Evolutionary conservation across 2,888 invertebrate genomes (phyloP), one percentile per base, ranked within the genome.

Genomic region (Ornithoptera alexandrae): DNA sequence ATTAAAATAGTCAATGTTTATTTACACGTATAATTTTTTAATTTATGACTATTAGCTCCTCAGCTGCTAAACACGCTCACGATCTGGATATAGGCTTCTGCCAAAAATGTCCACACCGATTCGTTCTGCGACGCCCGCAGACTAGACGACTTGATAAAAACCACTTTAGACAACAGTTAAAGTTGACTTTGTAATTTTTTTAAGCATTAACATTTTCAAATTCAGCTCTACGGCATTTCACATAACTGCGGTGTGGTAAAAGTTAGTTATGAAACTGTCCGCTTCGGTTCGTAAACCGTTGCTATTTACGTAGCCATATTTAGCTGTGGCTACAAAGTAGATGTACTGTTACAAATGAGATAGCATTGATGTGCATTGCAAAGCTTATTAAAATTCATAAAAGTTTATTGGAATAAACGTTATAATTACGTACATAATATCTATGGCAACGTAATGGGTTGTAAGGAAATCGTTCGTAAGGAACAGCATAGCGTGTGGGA

Each of bases 331-430:
- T 39, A 67, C 70, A 67, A 60, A 39, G 67, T 70, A 42, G 42
- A 39, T 30, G 56, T 70, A 67, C 70, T 67, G 70, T 70, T 70
- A 67, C 63, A 20, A 7, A 58, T 56, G 17, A 24, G 30, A 50
- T 53, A 65, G 62, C 30, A 63, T 57, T 22, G 62, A 69, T 39
- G 61, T 20, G 30, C 66, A 62, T 53, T 67, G 70, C 66, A 39
- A 24, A 39, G 60, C 53, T 62, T 58, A 67, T 67, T 70, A 67
- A 70, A 70, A 70, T 70, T 70, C 70, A 67, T 70, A 70, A 67
- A 67, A 56, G 22, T 60, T 67, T 70, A 70, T 70, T 60, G 60
- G 39, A 70, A 70, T 64, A 59, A 70, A 66, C 66, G 50, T 67
- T 50, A 63, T 67, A 62, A 70, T 66, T 70, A 60, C 60, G 39